Evolutionary conservation across 2,797 vertebrate species (phyloP).

Genomic region (Cirrhinus molitorella): DNA sequence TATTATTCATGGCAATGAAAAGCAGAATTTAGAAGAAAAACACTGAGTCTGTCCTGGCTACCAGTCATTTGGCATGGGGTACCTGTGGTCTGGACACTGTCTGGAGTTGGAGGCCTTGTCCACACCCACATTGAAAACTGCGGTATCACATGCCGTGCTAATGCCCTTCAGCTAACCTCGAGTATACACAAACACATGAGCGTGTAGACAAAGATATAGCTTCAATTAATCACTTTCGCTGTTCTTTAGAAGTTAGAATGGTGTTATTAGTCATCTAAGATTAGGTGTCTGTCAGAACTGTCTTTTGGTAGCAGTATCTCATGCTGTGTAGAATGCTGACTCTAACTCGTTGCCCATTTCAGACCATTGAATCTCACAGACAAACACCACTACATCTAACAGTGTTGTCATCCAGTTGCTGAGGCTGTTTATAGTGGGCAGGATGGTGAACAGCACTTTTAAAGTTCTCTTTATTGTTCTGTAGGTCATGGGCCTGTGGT

Average conservation of each 20-base stretch:
- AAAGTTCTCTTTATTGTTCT: slow-evolving; percentile 8
- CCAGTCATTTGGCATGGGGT: slow-evolving; percentile 11
- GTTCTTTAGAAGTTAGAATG: not conserved
- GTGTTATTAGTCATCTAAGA: not conserved
- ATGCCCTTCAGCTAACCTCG: slow-evolving; percentile 49
- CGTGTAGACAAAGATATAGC: not conserved
- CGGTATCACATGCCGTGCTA: slow-evolving; percentile 51
- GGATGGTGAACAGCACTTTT: slow-evolving; percentile 7
- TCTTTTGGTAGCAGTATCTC: not conserved
- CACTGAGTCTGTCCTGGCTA: slow-evolving; percentile 3
- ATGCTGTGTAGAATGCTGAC: not conserved
- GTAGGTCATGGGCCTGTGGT: not conserved
- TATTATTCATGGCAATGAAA: slow-evolving; percentile 69
- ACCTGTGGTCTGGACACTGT: slow-evolving; percentile 37
- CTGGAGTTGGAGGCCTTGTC: slow-evolving; percentile 5
- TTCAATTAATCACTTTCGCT: not conserved
- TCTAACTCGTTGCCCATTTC: not conserved
- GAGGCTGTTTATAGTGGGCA: slow-evolving; percentile 14
- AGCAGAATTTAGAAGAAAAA: slow-evolving; percentile 47
- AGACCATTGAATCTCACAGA: not conserved
- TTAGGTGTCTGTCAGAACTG: not conserved
- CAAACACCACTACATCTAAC: not conserved
- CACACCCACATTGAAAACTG: not conserved
- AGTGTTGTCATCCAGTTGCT: not conserved
- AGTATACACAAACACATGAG: slow-evolving; percentile 22